Percentiles rank a stretch among this genome's conserved stretches.
Evolutionary conservation across 1,140 invertebrate species (phyloP).

Genomic region (Galendromus occidentalis): DNA sequence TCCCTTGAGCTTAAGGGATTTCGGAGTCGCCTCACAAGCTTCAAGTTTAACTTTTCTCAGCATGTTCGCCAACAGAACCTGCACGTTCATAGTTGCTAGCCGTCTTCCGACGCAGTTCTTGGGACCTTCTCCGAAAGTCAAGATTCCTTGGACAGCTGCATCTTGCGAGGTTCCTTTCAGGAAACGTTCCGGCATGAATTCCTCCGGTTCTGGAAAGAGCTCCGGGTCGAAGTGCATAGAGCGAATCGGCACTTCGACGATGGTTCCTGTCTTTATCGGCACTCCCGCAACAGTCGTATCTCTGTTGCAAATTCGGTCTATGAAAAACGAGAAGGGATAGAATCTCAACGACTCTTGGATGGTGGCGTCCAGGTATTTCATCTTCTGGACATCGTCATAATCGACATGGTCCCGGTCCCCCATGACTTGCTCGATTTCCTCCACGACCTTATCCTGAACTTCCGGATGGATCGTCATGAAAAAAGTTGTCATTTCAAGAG

Average conservation of each 20-base stretch:
- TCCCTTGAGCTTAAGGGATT: not conserved
- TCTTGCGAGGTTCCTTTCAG: not conserved
- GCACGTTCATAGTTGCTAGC: not conserved
- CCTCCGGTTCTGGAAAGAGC: constrained; percentile 17
- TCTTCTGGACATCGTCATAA: not conserved
- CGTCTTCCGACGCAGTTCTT: not conserved
- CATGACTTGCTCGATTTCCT: not conserved
- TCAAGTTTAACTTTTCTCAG: not conserved
- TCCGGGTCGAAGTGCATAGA: constrained; percentile 17
- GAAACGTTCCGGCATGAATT: constrained; percentile 18
- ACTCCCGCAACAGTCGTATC: not conserved
- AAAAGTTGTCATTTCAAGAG: no score
- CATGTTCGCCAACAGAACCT: not conserved
- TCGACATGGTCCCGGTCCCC: not conserved
- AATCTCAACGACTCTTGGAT: not conserved
- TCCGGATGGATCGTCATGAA: no score
- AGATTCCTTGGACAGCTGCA: not conserved
- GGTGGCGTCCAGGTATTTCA: not conserved
- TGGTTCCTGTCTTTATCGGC: constrained; percentile 13
- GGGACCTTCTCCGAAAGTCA: not conserved
- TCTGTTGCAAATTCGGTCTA: not conserved
- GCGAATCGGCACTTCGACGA: constrained; percentile 37
- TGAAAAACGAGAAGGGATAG: not conserved
- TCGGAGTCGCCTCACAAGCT: not conserved
- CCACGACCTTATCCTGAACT: no score